These are phyloP conservation scores for Equus quagga DNA, from an alignment of 2,113 vertebrate genomes.

Conservation along the genomic window DNA sequence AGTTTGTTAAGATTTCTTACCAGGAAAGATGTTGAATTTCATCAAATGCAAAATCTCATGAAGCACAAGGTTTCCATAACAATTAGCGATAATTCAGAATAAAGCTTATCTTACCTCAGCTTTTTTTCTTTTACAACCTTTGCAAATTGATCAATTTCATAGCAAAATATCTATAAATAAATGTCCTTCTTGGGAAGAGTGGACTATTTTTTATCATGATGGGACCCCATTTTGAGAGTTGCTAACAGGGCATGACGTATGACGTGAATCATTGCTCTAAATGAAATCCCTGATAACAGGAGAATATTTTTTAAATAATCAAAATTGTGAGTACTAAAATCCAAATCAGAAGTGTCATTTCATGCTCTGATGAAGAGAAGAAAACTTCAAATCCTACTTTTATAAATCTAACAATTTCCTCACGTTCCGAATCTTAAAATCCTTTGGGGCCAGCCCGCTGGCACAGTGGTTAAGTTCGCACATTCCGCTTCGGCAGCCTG, in stretches of 20 bases:
- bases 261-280: background rate
- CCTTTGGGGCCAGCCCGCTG: background rate
- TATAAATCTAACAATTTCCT: background rate
- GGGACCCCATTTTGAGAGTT: background rate
- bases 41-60: conserved; percentile 31
- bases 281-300: background rate
- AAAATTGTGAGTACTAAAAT: background rate
- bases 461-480: too few relatives aligned
- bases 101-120: background rate
- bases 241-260: background rate
- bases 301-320: background rate
- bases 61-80: conserved; percentile 8
- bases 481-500: too few relatives aligned
- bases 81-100: background rate
- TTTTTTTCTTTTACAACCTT: conserved; percentile 40
- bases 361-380: background rate
- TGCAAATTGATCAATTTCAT: background rate
- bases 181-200: background rate
- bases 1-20: conserved; percentile 19
- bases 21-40: conserved; percentile 9
- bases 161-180: conserved; percentile 38
- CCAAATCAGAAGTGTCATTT: background rate
- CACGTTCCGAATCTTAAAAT: conserved; percentile 29
- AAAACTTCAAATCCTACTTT: conserved; percentile 11
- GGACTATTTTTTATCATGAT: background rate